A percentile compares a stretch with the other conserved stretches of the same genome.
phyloP scores from a whole-genome alignment of 1,140 invertebrate species.

The Rhopalosiphum maidis region DNA sequence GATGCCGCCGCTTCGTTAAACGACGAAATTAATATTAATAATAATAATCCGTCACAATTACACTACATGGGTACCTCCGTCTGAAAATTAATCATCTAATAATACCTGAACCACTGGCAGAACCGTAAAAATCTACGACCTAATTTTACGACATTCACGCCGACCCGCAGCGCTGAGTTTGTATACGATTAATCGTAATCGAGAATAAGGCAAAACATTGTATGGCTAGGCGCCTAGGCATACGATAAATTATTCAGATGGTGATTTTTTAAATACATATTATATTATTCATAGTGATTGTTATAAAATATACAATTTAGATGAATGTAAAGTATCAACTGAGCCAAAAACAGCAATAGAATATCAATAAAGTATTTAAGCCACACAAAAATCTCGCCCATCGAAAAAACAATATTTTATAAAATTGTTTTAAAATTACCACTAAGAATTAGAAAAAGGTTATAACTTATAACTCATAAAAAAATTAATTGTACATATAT shows the following conservation, averaged over 20 bases:
- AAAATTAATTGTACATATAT: too few relatives aligned
- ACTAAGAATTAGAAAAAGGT: too few relatives aligned
- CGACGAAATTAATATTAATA: background rate
- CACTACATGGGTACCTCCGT: background rate
- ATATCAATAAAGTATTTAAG: too few relatives aligned
- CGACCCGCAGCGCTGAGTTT: background rate
- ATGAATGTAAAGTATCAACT: too few relatives aligned
- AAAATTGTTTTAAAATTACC: too few relatives aligned
- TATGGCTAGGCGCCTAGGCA: background rate
- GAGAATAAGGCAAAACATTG: background rate
- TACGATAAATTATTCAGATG: background rate
- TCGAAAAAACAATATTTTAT: too few relatives aligned
- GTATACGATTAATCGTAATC: background rate
- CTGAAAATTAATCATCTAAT: background rate
- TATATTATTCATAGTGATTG: background rate
- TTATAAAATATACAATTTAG: background rate
- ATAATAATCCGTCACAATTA: background rate
- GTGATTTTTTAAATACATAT: background rate
- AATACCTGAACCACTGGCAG: background rate
- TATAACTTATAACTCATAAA: too few relatives aligned
- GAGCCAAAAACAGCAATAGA: too few relatives aligned
- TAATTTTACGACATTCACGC: conserved; percentile 13
- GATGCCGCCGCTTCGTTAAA: background rate
- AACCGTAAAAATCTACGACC: background rate
- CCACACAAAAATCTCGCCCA: too few relatives aligned